phyloP scores from a whole-genome alignment of 2,113 vertebrate genomes.

The Meleagris gallopavo region DNA sequence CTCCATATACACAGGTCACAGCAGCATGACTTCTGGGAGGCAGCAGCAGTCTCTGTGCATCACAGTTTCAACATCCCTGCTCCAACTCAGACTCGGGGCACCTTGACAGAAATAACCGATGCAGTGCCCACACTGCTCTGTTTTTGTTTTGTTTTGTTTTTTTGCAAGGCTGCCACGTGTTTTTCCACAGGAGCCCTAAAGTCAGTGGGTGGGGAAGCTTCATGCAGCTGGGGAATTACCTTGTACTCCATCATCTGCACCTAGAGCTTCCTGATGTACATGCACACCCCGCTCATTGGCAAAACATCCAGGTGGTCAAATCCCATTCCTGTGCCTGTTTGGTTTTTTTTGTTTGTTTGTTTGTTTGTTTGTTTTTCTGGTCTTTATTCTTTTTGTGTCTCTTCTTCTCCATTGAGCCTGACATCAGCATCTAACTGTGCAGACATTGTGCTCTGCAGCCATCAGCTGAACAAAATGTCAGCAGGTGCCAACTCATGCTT shows the following conservation, averaged over 20 bases:
- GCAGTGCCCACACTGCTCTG: background rate
- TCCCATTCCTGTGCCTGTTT: background rate
- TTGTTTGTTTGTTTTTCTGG: background rate
- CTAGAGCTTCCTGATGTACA: background rate
- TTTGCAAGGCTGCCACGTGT: background rate
- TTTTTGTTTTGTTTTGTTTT: background rate
- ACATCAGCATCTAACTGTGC: background rate
- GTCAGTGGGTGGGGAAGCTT: background rate
- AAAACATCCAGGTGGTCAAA: background rate
- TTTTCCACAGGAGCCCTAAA: background rate
- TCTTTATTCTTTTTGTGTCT: background rate
- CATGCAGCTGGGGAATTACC: background rate
- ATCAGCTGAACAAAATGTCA: background rate
- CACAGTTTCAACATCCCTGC: background rate
- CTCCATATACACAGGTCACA: background rate
- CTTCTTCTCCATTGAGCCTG: background rate
- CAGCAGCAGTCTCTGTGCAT: background rate
- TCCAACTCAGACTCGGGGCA: background rate
- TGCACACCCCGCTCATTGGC: background rate
- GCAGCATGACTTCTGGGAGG: background rate
- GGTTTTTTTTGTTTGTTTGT: background rate
- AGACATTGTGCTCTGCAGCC: background rate
- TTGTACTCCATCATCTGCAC: fast-evolving
- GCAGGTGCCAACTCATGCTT: constrained; percentile 25
- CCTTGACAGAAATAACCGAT: background rate